phyloP scores from a whole-genome alignment of 2,113 vertebrate genomes.

The Gopherus flavomarginatus region DNA sequence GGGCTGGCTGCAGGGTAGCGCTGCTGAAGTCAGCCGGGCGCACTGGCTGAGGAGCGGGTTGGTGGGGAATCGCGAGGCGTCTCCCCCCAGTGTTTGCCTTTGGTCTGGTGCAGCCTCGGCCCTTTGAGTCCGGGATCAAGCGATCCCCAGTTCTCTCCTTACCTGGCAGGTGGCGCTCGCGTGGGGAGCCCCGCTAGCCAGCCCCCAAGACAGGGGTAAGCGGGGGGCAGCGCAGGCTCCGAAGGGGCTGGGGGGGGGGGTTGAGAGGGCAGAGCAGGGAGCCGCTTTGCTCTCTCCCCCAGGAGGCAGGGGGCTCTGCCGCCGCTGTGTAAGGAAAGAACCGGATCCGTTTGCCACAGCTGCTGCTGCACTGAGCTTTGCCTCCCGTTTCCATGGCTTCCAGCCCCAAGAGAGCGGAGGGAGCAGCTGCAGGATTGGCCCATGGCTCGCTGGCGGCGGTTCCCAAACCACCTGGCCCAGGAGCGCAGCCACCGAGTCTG shows the following conservation, averaged over 20 bases:
- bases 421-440: background rate
- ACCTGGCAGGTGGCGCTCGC: rapidly evolving
- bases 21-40: no score
- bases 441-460: background rate
- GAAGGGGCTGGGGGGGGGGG: background rate
- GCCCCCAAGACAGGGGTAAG: constrained; percentile 9
- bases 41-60: background rate
- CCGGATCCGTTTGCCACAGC: background rate
- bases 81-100: background rate
- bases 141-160: background rate
- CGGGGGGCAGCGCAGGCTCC: background rate
- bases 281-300: background rate
- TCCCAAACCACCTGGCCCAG: background rate
- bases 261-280: constrained; percentile 19
- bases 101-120: background rate
- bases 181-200: background rate
- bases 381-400: background rate
- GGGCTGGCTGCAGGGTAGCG: no score
- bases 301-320: constrained; percentile 24
- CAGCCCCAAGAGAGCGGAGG: background rate
- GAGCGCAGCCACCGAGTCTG: background rate
- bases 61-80: background rate
- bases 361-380: background rate
- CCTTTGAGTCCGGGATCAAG: rapidly evolving
- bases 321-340: background rate